Base-by-base conservation (phyloP, 2,888 invertebrate species). In the Agrochola circellaris region DNA sequence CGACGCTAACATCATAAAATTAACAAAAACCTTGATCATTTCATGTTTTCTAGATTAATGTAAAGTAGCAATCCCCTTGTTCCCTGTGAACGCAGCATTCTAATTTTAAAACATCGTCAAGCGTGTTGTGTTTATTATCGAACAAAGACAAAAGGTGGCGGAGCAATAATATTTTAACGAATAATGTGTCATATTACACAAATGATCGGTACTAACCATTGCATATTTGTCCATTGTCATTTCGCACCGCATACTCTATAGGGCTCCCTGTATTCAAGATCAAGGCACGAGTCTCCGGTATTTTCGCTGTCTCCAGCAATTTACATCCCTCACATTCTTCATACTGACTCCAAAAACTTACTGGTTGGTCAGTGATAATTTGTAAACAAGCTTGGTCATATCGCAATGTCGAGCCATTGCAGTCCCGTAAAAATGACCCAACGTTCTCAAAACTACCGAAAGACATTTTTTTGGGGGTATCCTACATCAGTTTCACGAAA, bases 311-410 rank as follows among this genome's bases (percentile, higher is more conserved):
- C 54, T 93, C 87, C 89, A 92, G 84, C 75, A 96, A 87, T 64
- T 82, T 88, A 83, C 96, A 96, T 58, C 95, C 94, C 81, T 97
- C 94, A 75, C 97, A 97, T 86, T 96, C 97, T 56, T 94, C 94
- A 86, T 95, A 96, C 85, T 97, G 96, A 84, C 95, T 96, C 94
- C 92, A 95, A 87, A 97, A 95, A 69, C 82, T 91, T 54, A 97
- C 89, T 79, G 89, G 82, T 79, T 92, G 89, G 1, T 92, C 88
- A 15, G 95, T 92, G 60, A 92, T 83, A 71, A 97, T 92, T 90
- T 95, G 93, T 90, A 97, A 93, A 91, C 97, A 97, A 74, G 97
- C 96, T 89, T 96, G 93, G 84, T 97, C 97, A 81, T 92, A 95
- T 15, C 89, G 91, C 79, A 97, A 89, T 73, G 83, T 93, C 13